Evolutionary conservation across 2,113 vertebrate species (phyloP).

Genomic region (Aphelocoma coerulescens): DNA sequence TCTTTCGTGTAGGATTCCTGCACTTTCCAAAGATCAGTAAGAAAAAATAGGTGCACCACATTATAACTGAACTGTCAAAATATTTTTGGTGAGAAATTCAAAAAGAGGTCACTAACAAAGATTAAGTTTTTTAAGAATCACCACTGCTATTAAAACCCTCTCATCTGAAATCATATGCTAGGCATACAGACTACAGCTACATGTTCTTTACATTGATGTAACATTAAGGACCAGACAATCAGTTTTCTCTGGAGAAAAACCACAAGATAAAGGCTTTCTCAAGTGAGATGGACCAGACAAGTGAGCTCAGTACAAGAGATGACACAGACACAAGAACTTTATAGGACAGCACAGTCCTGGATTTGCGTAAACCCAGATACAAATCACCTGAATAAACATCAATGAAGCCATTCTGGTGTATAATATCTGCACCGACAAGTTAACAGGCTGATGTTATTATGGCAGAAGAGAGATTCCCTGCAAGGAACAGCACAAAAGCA

Average conservation of each 20-base stretch:
- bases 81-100: not conserved
- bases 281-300: not conserved
- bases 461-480: not conserved
- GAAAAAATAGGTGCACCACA: not conserved
- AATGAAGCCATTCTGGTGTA: not conserved
- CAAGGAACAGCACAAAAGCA: not conserved
- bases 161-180: not conserved
- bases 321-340: not conserved
- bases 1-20: not conserved
- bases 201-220: not conserved
- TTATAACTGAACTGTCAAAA: not conserved
- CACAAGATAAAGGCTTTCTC: not conserved
- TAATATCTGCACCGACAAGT: not conserved
- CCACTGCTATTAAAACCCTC: not conserved
- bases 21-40: not conserved
- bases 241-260: not conserved
- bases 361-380: not conserved
- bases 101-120: not conserved
- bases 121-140: not conserved
- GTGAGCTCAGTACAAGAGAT: not conserved
- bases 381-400: not conserved
- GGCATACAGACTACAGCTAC: not conserved
- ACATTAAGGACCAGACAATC: not conserved
- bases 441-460: not conserved
- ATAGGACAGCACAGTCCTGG: not conserved